Evolutionary conservation across 2,888 invertebrate genomes (phyloP), one percentile per base, ranked within the genome.

Genomic region (Himalopsyche tibetana): DNA sequence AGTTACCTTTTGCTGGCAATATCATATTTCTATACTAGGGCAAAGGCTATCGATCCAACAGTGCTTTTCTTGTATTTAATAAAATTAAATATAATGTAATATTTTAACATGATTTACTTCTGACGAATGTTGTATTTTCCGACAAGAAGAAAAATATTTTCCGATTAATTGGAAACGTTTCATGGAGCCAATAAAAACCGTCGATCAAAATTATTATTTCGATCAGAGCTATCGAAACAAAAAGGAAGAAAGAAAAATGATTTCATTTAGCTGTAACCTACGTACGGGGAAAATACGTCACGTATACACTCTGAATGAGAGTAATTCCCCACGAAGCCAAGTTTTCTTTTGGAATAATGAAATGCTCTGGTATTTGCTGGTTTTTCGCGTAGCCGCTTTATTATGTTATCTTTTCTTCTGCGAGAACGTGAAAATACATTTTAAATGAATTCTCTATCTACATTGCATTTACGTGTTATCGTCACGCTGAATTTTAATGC

Each of bases 341-440:
- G 63, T 19, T 63, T 8, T 63, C 63, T 63, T 63, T 63, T 63
- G 19, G 63, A 63, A 63, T 19, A 63, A 19, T 63, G 63, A 63
- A 63, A 63, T 19, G 6, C 63, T 63, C 63, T 15, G 15, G 4
- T 51, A 51, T 51, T 51, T 51, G 19, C 63, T 19, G n/a, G n/a
- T 19, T 63, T 63, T 63, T 63, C n/a, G 63, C 63, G 63, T 63
- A 19, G 63, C 63, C 63, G 9, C 19, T 63, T 63, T 19, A 19
- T 63, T 63, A 63, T 3, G 28, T 63, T 63, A 28, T 63, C 19
- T 63, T 63, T 19, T 63, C 63, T 63, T 19, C 63, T 28, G 19
- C 19, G 19, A 5, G 28, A 63, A 9, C 63, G 63, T 15, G 19
- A 63, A 63, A 19, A 63, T 63, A 63, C 63, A 63, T 19, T 63